These are phyloP conservation scores for Amphiprion ocellaris DNA, from an alignment of 2,113 vertebrate genomes.

Conservation along the genomic window DNA sequence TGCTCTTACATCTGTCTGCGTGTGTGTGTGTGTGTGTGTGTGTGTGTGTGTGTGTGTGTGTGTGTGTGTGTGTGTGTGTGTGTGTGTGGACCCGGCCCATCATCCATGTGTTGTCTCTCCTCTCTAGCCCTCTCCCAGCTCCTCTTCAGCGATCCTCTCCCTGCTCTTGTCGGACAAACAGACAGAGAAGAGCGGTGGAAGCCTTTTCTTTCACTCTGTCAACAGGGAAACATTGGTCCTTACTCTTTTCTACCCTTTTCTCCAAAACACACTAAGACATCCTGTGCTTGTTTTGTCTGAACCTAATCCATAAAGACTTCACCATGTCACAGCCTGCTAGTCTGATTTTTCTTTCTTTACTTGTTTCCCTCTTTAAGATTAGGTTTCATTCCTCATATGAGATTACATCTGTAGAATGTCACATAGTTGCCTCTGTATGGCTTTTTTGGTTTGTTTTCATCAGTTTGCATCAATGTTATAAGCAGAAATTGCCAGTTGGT, in stretches of 20 bases:
- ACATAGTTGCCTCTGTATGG: too few relatives aligned
- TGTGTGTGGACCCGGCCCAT: slow-evolving; percentile 1
- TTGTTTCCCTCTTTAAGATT: too few relatives aligned
- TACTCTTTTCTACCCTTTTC: background rate
- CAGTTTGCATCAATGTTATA: too few relatives aligned
- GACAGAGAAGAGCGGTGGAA: slow-evolving; percentile 17
- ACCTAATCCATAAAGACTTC: background rate
- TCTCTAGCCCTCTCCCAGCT: slow-evolving; percentile 1
- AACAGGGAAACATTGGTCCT: background rate
- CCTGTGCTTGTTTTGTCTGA: background rate
- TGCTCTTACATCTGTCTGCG: background rate
- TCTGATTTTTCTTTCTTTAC: too few relatives aligned
- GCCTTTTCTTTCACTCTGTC: background rate
- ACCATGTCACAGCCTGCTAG: background rate
- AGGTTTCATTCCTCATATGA: too few relatives aligned
- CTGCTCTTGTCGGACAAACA: slow-evolving; percentile 29
- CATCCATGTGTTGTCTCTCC: slow-evolving; percentile 33
- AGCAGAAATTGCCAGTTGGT: too few relatives aligned
- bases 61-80: background rate
- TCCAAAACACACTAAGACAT: background rate
- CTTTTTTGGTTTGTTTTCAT: too few relatives aligned
- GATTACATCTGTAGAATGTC: too few relatives aligned
- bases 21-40: background rate
- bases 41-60: background rate
- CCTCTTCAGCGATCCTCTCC: slow-evolving; percentile 34